Conservation (phyloP, 2,888 invertebrate species). For the Chymomyza fuscimana region DNA sequence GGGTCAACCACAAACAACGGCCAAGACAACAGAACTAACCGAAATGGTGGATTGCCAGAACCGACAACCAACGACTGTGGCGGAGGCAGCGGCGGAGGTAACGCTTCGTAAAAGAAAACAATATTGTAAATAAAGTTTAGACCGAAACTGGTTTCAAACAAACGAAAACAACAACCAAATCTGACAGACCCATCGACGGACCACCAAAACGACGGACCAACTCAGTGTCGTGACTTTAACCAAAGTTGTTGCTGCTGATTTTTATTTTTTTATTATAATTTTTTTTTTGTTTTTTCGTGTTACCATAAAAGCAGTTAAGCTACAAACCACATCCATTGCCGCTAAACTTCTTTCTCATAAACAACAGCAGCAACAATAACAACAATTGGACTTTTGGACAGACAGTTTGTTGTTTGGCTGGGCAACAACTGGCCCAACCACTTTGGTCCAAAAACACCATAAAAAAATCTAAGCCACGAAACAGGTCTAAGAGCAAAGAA, state of each 20-base stretch:
- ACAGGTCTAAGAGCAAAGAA: constrained; percentile 64
- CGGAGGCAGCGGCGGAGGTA: constrained; percentile 13
- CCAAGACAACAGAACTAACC: constrained; percentile 5
- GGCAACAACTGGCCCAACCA: constrained; percentile 53
- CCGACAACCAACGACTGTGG: not conserved
- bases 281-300: constrained; percentile 49
- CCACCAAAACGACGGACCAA: not conserved
- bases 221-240: constrained; percentile 68
- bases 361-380: constrained; percentile 34
- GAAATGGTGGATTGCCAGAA: constrained; percentile 1
- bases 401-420: constrained; percentile 71
- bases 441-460: constrained; percentile 73
- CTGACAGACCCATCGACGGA: constrained; percentile 6
- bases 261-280: constrained; percentile 26
- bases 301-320: constrained; percentile 74
- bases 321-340: constrained; percentile 75
- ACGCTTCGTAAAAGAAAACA: constrained; percentile 62
- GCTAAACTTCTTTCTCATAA: constrained; percentile 72
- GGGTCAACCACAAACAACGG: constrained; percentile 65
- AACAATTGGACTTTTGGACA: constrained; percentile 48
- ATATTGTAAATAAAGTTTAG: constrained; percentile 69
- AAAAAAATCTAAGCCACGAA: constrained; percentile 73
- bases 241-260: constrained; percentile 41
- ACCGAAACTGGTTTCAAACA: constrained; percentile 50
- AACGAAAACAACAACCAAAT: constrained; percentile 33